phyloP scores from a whole-genome alignment of 2,113 vertebrate species.

The Pelusios castaneus region DNA sequence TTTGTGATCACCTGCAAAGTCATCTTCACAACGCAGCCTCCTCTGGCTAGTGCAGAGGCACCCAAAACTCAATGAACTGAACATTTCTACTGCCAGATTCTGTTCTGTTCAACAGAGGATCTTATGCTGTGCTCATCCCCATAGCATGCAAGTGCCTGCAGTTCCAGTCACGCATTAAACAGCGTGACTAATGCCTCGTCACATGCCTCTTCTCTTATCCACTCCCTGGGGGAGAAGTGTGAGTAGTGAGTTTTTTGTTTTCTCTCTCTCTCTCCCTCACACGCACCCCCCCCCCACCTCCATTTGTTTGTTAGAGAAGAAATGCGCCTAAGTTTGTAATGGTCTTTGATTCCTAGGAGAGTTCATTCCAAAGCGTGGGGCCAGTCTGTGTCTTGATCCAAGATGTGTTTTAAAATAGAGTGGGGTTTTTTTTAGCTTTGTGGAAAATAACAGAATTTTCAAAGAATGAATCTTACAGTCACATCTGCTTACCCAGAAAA shows the following conservation, averaged over 20 bases:
- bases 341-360: not conserved
- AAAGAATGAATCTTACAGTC: not conserved
- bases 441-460: not conserved
- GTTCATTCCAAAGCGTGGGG: not conserved
- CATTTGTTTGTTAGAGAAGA: not conserved
- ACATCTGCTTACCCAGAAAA: slow-evolving; percentile 8
- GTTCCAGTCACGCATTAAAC: not conserved
- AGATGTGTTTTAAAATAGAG: not conserved
- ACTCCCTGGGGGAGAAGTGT: not conserved
- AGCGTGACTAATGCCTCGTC: not conserved
- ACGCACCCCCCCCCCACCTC: not conserved
- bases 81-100: not conserved
- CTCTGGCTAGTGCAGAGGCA: not conserved
- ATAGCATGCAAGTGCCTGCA: not conserved
- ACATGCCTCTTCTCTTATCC: not conserved
- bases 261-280: not conserved
- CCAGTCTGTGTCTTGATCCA: not conserved
- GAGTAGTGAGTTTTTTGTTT: not conserved
- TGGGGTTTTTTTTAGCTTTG: not conserved
- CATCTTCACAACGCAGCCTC: not conserved
- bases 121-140: not conserved
- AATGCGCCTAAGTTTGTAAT: not conserved
- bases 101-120: not conserved
- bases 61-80: not conserved
- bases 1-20: not conserved